Conservation (phyloP, 2,797 vertebrate genomes). For the Sternarchorhynchus goeldii region DNA sequence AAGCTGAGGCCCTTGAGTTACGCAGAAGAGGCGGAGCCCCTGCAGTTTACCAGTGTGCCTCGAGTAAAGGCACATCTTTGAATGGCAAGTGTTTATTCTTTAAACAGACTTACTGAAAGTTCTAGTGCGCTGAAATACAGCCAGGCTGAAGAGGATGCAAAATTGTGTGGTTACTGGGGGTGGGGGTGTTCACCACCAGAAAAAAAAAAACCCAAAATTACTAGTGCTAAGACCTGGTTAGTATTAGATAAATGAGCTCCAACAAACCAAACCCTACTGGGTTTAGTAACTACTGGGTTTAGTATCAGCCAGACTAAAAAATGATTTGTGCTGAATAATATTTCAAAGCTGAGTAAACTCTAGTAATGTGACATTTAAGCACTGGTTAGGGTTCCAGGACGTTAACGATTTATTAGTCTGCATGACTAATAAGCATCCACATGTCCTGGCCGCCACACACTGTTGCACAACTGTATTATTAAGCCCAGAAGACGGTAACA, state of each 20-base stretch:
- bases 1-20: slow-evolving; percentile 50
- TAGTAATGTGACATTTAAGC: no score
- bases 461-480: not conserved
- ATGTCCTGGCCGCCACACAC: no score
- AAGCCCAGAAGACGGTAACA: not conserved
- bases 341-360: no score
- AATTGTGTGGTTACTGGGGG: not conserved
- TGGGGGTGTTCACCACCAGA: not conserved
- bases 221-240: not conserved
- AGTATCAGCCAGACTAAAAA: no score
- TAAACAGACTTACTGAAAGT: slow-evolving; percentile 52
- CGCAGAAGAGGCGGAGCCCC: slow-evolving; percentile 15
- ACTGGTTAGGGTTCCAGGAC: no score
- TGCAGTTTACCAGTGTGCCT: slow-evolving; percentile 54
- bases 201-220: slow-evolving; percentile 4
- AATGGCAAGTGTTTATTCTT: slow-evolving; percentile 60
- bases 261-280: no score
- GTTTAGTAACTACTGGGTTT: no score
- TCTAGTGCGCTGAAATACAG: slow-evolving; percentile 41
- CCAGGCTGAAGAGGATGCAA: slow-evolving; percentile 15
- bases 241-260: not conserved
- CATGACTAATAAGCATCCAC: no score
- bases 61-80: slow-evolving; percentile 55
- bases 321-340: no score
- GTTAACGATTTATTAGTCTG: no score